phyloP scores from a whole-genome alignment of 2,888 invertebrate genomes.

The Sinodicranocentrus sp. region DNA sequence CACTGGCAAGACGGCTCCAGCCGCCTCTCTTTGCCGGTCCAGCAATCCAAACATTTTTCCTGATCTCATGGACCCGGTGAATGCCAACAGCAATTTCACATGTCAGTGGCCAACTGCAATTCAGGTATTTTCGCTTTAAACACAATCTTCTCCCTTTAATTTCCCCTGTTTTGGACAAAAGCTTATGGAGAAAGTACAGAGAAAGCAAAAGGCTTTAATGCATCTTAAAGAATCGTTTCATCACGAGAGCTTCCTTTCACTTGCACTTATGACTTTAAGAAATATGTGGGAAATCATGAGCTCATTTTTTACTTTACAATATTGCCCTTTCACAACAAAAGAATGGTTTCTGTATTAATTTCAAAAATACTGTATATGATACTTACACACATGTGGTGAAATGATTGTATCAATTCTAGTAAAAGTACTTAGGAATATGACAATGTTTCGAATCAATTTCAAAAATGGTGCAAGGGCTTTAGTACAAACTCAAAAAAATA shows the following conservation, averaged over 20 bases:
- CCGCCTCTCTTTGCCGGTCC: constrained; percentile 81
- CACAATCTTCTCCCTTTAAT: constrained; percentile 1
- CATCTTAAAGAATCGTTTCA: neutral
- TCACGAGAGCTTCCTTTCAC: neutral
- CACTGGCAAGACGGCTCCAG: constrained; percentile 84
- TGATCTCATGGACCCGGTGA: constrained; percentile 66
- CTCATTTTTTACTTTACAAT: no score
- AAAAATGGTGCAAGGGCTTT: no score
- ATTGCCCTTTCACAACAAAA: no score
- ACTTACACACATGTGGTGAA: no score
- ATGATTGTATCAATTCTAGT: no score
- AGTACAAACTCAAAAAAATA: no score
- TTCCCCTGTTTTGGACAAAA: no score
- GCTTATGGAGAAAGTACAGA: neutral
- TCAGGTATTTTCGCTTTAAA: constrained; percentile 69
- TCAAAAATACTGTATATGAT: no score
- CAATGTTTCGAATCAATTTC: no score
- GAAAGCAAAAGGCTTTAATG: neutral
- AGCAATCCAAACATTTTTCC: constrained; percentile 66
- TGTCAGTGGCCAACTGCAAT: constrained; percentile 73
- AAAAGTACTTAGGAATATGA: no score
- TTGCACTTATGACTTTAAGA: neutral
- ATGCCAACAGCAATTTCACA: constrained; percentile 68
- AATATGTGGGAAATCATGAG: no score
- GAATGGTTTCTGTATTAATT: no score